These are phyloP conservation scores for Drosophila malerkotliana DNA, from an alignment of 1,140 invertebrate genomes.

Conservation along the genomic window DNA sequence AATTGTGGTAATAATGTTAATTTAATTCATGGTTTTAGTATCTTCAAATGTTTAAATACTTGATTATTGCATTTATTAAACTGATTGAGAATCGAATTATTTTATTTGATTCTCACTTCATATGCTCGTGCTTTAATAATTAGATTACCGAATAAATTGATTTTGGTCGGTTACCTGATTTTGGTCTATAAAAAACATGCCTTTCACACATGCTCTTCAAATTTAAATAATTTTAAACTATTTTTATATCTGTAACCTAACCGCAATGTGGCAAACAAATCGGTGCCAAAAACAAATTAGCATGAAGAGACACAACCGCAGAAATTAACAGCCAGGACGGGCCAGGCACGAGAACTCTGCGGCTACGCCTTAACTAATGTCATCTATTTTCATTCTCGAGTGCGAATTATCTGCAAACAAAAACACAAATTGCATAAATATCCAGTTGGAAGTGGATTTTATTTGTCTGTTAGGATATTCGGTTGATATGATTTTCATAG, in stretches of 20 bases:
- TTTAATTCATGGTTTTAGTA: background rate
- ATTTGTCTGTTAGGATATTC: conserved; percentile 13
- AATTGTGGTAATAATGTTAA: background rate
- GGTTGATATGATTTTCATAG: conserved; percentile 26
- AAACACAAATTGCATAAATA: conserved; percentile 31
- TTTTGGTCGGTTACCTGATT: background rate
- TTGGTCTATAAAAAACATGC: background rate
- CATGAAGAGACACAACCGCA: conserved; percentile 9
- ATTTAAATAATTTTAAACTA: background rate
- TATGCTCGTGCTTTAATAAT: background rate
- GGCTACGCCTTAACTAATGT: conserved; percentile 15
- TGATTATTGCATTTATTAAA: background rate
- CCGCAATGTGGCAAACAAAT: conserved; percentile 24
- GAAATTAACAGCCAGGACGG: conserved; percentile 22
- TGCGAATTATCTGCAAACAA: conserved; percentile 28
- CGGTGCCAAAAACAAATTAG: conserved; percentile 27
- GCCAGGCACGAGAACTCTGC: conserved; percentile 10
- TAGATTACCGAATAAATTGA: background rate
- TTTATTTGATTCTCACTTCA: no score
- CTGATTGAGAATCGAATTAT: background rate
- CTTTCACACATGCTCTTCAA: background rate
- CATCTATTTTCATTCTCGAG: conserved; percentile 20
- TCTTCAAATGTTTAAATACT: no score
- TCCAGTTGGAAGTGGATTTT: conserved; percentile 20
- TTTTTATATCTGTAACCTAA: background rate